Evolutionary conservation across 2,888 invertebrate genomes (phyloP), one percentile per base, ranked within the genome.

Genomic region (Caenorhabditis doughertyi): DNA sequence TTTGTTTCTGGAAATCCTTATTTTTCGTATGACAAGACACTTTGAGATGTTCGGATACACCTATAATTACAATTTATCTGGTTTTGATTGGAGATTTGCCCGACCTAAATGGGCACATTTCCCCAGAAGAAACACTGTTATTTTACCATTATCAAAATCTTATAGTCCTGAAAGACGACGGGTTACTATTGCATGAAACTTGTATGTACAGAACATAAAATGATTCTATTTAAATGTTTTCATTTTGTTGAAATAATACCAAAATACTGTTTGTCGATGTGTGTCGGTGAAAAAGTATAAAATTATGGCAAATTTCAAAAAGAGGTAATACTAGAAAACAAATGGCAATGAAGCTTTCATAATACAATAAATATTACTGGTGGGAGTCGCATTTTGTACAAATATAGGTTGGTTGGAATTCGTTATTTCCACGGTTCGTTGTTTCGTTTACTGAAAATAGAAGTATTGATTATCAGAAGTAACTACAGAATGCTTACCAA

Each of bases 351-450:
- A 49, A 47, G 16, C 21, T 27, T 53, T 60, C 29, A 27, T n/a
- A 73, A 74, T 53, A 73, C 73, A 76, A 76, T 76, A 76, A 76
- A 76, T 76, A 76, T 68, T 74, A 67, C 74, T 74, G 47, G 53
- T 7, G 70, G 70, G 9, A 23, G 44, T 60, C 49, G 64, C n/a
- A 62, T 39, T 76, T 76, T 76, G 76, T 76, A 76, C 76, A 76
- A 60, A 76, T 58, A 76, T 23, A 32, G 55, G 35, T 39, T 39
- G 11, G 27, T 35, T 35, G 70, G 68, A 53, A 55, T 18, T 16
- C 25, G 35, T 7, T 53, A 11, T 35, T 18, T 51, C 21, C 29
- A 13, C 13, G 8, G 29, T 56, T 27, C n/a, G 39, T 60, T 62
- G 39, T 23, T 49, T 60, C 56, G 65, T 72, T 79, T 72, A 79